Evolutionary conservation across 2,113 vertebrate genomes (phyloP).

Genomic region (Galbula dea): DNA sequence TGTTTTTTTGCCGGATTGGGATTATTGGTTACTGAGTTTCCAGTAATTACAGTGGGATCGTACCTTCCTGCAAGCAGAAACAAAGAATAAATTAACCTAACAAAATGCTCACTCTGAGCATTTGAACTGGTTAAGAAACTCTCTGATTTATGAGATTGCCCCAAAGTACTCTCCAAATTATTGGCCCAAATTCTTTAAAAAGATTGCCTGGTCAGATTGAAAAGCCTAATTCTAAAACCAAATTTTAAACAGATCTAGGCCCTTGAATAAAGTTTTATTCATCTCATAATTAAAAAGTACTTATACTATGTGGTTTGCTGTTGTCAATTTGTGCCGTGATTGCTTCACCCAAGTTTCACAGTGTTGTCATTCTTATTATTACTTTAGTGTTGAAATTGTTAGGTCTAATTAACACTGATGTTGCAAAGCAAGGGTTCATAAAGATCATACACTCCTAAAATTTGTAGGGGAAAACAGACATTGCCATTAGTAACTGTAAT

Average conservation of each 20-base stretch:
- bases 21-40: neutral
- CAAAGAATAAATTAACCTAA: neutral
- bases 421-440: conserved; percentile 15
- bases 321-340: conserved; percentile 19
- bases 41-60: neutral
- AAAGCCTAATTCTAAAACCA: conserved; percentile 6
- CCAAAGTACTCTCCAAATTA: conserved; percentile 2
- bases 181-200: neutral
- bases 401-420: conserved; percentile 26
- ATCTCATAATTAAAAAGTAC: conserved; percentile 59
- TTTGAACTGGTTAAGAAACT: conserved; percentile 16
- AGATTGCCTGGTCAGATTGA: neutral
- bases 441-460: neutral
- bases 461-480: neutral
- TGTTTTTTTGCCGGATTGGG: neutral
- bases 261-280: conserved; percentile 48
- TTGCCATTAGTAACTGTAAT: neutral
- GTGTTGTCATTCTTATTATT: conserved; percentile 49
- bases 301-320: neutral
- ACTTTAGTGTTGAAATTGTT: conserved; percentile 32
- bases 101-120: neutral
- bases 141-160: conserved; percentile 7
- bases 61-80: neutral
- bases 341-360: conserved; percentile 55
- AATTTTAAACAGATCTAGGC: conserved; percentile 37